Percentiles rank a stretch among this genome's conserved stretches.
Conservation (phyloP, 2,113 vertebrate species). For the Pachyramphus minor region DNA sequence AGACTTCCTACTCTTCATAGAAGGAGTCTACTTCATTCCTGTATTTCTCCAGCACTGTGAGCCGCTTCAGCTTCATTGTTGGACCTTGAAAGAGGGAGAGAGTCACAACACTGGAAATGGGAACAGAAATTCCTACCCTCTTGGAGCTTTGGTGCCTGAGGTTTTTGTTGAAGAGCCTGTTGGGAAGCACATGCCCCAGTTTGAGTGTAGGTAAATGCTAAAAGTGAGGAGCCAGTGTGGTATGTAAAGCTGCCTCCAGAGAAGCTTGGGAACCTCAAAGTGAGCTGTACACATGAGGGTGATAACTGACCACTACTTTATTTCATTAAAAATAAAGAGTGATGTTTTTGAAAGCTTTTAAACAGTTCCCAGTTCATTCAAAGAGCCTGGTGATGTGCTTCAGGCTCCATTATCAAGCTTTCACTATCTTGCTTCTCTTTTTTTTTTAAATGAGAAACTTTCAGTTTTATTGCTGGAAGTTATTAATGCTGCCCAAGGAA, state of each 20-base stretch:
- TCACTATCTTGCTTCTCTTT: neutral
- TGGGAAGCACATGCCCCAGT: neutral
- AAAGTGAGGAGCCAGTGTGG: neutral
- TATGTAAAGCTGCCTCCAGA: neutral
- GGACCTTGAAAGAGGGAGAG: conserved; percentile 74
- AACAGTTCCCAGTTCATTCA: neutral
- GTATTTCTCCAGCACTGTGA: conserved; percentile 78
- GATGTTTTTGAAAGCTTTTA: neutral
- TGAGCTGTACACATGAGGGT: neutral
- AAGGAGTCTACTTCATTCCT: conserved; percentile 75
- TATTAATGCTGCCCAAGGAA: neutral
- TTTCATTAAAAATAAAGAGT: neutral
- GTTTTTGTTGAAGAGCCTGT: neutral
- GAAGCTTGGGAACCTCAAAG: neutral
- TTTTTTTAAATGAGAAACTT: neutral
- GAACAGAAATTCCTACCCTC: neutral
- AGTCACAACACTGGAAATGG: neutral
- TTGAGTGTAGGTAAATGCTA: neutral
- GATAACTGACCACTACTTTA: neutral
- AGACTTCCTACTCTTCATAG: conserved; percentile 63
- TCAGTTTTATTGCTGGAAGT: neutral
- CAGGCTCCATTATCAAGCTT: neutral
- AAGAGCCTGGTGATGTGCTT: neutral
- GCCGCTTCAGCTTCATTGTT: conserved; percentile 85
- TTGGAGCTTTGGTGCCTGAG: neutral